Conservation (phyloP, 2,888 invertebrate species). For the Cephus pulcher region DNA sequence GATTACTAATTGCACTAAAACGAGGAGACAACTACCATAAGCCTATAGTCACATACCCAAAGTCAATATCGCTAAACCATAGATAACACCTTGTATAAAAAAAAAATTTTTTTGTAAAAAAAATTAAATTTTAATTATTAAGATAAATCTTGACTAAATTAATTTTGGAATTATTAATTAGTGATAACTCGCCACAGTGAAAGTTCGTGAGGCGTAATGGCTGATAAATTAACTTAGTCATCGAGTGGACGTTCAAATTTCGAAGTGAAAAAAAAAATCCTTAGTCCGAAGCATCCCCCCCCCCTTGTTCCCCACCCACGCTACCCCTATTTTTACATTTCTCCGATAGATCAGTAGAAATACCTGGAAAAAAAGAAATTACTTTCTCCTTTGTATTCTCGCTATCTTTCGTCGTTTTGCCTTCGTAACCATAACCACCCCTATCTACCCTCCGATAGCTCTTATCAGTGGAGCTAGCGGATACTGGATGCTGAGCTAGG, state of each 20-base stretch:
- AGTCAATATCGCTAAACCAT: background rate
- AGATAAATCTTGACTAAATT: background rate
- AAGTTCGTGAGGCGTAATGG: background rate
- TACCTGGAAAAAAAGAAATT: slow-evolving; percentile 47
- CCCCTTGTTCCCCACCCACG: background rate
- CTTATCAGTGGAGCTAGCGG: slow-evolving; percentile 11
- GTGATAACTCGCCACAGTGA: background rate
- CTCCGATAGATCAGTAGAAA: slow-evolving; percentile 36
- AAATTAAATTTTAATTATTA: background rate
- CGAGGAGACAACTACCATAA: too few relatives aligned
- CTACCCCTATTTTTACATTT: background rate
- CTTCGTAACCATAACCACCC: slow-evolving; percentile 10
- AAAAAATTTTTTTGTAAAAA: too few relatives aligned
- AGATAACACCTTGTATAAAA: background rate
- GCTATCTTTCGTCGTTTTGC: slow-evolving; percentile 36
- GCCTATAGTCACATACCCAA: too few relatives aligned
- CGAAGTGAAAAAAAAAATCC: background rate
- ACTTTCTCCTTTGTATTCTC: slow-evolving; percentile 51
- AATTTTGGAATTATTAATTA: background rate
- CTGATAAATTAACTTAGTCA: background rate
- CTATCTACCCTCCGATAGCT: slow-evolving; percentile 3
- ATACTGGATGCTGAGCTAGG: slow-evolving; percentile 15
- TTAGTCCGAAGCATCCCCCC: too few relatives aligned
- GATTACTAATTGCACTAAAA: slow-evolving; percentile 45
- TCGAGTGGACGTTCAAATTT: background rate